Base-by-base conservation (phyloP, 2,888 invertebrate species). In the Clistopyga incitator region DNA sequence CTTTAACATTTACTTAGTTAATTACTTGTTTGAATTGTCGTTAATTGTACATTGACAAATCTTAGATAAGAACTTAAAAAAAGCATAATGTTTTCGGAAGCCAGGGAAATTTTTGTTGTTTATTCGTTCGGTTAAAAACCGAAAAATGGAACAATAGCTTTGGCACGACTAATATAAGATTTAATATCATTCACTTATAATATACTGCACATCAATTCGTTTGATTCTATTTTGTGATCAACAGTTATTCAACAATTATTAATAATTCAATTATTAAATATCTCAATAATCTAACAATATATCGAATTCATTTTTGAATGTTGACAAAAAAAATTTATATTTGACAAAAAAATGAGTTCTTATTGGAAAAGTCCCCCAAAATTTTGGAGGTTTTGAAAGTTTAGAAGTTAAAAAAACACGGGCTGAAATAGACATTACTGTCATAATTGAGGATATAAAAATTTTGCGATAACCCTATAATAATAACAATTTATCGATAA, bases 1-100 rank as follows among this genome's bases (percentile, higher is more conserved):
- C 61, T 42, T 64, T 64, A 64, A 64, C 61, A 18, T 34, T 34
- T 64, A 38, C 18, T 64, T 38, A 64, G 20, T 64, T 38, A 64
- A 38, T 42, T 64, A n/a, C 61, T 64, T 34, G 61, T 38, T 34
- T 34, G 61, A 18, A 20, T 54, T 52, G 34, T 54, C 38, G 52
- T 34, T 61, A 78, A 64, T 71, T 2, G 20, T 23, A 54, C 23
- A 54, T 34, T 8, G 34, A 34, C 34, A 8, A 6, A 34, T 34
- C 34, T 38, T n/a, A 87, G 84, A 86, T 88, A 90, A 90, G 89
- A 87, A 87, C 85, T 6, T 18, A 18, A 38, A 64, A 64, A 42
- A 34, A 64, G 61, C 6, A n/a, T 20, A 64, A 4, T n/a, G 6
- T 42, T 38, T 4, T 10, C 20, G 25, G 20, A 18, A 8, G n/a